Evolutionary conservation across 2,797 vertebrate species (phyloP), one percentile per base, ranked within the genome.

Genomic region (Prionace glauca): DNA sequence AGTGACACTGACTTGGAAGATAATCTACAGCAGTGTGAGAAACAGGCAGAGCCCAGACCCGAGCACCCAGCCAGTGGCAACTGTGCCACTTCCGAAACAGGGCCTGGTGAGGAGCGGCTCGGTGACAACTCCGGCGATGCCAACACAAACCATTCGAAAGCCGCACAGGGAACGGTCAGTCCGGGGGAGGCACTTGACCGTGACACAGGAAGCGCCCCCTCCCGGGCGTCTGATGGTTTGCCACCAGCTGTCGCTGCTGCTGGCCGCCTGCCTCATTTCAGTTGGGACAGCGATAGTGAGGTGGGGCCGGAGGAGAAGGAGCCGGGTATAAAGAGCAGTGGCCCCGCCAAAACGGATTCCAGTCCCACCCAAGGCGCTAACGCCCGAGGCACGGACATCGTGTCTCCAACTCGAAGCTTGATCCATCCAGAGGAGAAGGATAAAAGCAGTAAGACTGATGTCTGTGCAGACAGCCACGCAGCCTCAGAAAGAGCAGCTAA

Each of bases 1-100:
- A 91, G 88, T 9, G 88, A 91, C 32, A 91, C 88, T 3, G 88
- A 91, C 32, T 36, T 91, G 88, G 88, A 91, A 20, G 88, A 91
- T 65, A 60, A 91, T 91, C 32, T 2, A 12, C 29, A 91, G 4
- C 60, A 60, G 0, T 32, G 26, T 65, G 60, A 65, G 32, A n/a
- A 91, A 65, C 24, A 12, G 87, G 29, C 56, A 90, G 87, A 90
- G 29, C 29, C 4, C 29, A 65, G 29, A 1, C 8, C 56, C 5
- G 16, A 8, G 32, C 60, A 32, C 60, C 32, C 60, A 62, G 88
- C 5, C 29, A 3, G 65, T 18, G 7, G 29, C 60, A 91, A n/a
- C 60, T 7, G 3, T n/a, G 56, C n/a, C 18, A 62, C 2, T 91
- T 65, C 60, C 8, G 5, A 84, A 84, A 84, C 20, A 1, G 41